Conservation (phyloP, 2,797 vertebrate genomes). For the Pseudochirops corinnae region DNA sequence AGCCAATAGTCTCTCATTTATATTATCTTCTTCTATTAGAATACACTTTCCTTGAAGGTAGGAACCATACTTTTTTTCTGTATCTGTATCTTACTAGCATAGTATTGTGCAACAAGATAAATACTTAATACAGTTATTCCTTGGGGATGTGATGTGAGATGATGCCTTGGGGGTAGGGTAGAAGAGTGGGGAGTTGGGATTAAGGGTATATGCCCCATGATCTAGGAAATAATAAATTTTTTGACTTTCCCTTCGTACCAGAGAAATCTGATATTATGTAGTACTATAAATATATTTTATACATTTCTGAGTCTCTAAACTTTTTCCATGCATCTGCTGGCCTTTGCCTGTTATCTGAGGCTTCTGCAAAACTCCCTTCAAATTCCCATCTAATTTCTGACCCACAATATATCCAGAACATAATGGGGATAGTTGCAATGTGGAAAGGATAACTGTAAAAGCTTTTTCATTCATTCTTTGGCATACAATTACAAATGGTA, state of each 20-base stretch:
- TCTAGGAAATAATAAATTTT: not conserved
- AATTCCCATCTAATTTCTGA: not conserved
- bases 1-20: not conserved
- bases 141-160: not conserved
- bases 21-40: not conserved
- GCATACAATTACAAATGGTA: slow-evolving; percentile 72
- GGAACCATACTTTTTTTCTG: not conserved
- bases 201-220: not conserved
- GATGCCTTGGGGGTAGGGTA: no score
- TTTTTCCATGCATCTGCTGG: not conserved
- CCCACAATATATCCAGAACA: not conserved
- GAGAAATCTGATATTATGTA: not conserved
- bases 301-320: not conserved
- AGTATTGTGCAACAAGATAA: not conserved
- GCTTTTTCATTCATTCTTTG: not conserved
- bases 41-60: not conserved
- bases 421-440: not conserved
- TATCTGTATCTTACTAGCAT: not conserved
- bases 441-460: not conserved
- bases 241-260: not conserved
- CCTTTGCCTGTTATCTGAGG: not conserved
- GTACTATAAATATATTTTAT: not conserved
- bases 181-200: not conserved
- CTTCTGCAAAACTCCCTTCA: not conserved
- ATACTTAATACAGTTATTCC: not conserved